Evolutionary conservation across 2,113 vertebrate species (phyloP).

Genomic region (Aleadryas rufinucha): DNA sequence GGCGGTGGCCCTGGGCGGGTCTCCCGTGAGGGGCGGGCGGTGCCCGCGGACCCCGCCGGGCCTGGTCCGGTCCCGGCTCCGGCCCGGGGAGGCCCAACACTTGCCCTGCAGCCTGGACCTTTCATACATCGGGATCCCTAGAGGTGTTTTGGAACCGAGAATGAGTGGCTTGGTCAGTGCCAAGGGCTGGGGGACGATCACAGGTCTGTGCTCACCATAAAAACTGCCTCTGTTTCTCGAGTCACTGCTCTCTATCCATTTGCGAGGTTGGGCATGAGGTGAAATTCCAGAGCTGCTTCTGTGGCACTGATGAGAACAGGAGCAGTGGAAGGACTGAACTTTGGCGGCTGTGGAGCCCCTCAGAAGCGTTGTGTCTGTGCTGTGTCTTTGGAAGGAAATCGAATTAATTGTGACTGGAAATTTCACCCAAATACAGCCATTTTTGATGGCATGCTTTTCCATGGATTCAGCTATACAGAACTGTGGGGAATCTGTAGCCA

Average conservation of each 20-base stretch:
- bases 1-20: neutral
- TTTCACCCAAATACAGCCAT: neutral
- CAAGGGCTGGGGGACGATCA: rapidly evolving
- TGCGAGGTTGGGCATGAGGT: no score
- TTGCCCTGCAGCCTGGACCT: rapidly evolving
- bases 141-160: rapidly evolving
- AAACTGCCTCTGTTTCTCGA: neutral
- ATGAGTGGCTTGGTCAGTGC: neutral
- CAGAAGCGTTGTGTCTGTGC: neutral
- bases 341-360: rapidly evolving
- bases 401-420: neutral
- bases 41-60: rapidly evolving
- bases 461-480: neutral
- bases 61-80: rapidly evolving
- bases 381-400: neutral
- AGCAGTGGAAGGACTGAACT: neutral
- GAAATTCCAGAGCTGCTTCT: neutral
- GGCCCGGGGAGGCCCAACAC: rapidly evolving
- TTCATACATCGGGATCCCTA: rapidly evolving
- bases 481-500: neutral
- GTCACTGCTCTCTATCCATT: neutral
- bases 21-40: neutral
- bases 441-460: neutral
- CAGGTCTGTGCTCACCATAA: no score
- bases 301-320: neutral